Evolutionary conservation across 1,140 invertebrate species (phyloP).

Genomic region (Onthophagus taurus): DNA sequence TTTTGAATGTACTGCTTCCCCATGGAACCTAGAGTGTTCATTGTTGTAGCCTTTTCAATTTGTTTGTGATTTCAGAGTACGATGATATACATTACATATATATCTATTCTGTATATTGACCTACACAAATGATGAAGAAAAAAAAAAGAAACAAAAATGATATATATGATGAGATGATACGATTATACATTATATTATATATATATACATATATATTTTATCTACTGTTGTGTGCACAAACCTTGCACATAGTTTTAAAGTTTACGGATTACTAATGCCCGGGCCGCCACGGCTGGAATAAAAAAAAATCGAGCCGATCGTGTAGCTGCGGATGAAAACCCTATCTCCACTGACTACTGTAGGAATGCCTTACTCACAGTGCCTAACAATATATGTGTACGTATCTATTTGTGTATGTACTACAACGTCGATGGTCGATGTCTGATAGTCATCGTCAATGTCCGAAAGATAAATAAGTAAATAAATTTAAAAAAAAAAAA

Average conservation of each 20-base stretch:
- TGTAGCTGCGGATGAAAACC: constrained; percentile 29
- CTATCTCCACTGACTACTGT: constrained; percentile 39
- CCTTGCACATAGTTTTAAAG: constrained; percentile 38
- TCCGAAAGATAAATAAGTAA: constrained; percentile 8
- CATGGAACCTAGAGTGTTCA: constrained; percentile 37
- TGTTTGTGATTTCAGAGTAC: constrained; percentile 35
- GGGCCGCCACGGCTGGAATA: constrained; percentile 5
- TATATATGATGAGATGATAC: constrained; percentile 31
- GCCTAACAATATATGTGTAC: constrained; percentile 40
- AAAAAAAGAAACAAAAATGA: constrained; percentile 20
- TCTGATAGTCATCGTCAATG: constrained; percentile 17
- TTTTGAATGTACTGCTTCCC: constrained; percentile 35
- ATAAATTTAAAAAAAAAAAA: too few relatives aligned
- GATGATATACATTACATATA: too few relatives aligned
- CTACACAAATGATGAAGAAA: constrained; percentile 24
- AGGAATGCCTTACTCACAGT: constrained; percentile 41
- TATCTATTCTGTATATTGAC: constrained; percentile 35
- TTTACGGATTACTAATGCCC: constrained; percentile 10
- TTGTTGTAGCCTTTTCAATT: constrained; percentile 38
- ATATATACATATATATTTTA: constrained; percentile 38
- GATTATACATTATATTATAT: constrained; percentile 33
- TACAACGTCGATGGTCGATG: constrained; percentile 29
- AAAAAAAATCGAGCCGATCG: constrained; percentile 21
- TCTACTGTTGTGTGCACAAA: constrained; percentile 40
- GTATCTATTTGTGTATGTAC: constrained; percentile 34